These are phyloP conservation scores for Acipenser oxyrinchus DNA, from an alignment of 2,797 vertebrate genomes.

Conservation along the genomic window DNA sequence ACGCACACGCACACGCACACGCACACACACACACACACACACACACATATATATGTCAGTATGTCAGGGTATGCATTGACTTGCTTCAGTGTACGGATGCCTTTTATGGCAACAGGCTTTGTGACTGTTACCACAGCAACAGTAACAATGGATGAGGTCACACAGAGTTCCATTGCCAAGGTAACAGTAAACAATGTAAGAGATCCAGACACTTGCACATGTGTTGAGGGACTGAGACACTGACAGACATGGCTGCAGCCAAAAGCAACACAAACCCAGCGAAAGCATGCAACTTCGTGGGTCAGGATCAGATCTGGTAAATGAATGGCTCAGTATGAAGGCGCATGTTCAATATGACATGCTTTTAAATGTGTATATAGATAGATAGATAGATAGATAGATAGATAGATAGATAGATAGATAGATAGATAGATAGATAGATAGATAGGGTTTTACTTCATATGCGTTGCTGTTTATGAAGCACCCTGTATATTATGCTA, in stretches of 20 bases:
- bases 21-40: no score
- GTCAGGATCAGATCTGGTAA: conserved; percentile 57
- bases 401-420: no score
- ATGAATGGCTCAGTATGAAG: no score
- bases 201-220: not conserved
- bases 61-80: no score
- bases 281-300: conserved; percentile 37
- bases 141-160: not conserved
- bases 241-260: conserved; percentile 31
- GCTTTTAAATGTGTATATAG: no score
- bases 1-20: not conserved
- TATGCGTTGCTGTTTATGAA: no score
- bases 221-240: conserved; percentile 10
- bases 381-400: no score
- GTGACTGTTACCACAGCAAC: not conserved
- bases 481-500: no score
- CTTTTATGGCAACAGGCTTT: not conserved
- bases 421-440: no score
- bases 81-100: not conserved
- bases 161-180: not conserved
- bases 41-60: no score
- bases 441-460: no score
- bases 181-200: conserved; percentile 3
- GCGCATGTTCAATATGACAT: no score
- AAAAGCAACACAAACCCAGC: conserved; percentile 25